phyloP scores from a whole-genome alignment of 2,797 vertebrate species.

The Intellagama lesueurii region DNA sequence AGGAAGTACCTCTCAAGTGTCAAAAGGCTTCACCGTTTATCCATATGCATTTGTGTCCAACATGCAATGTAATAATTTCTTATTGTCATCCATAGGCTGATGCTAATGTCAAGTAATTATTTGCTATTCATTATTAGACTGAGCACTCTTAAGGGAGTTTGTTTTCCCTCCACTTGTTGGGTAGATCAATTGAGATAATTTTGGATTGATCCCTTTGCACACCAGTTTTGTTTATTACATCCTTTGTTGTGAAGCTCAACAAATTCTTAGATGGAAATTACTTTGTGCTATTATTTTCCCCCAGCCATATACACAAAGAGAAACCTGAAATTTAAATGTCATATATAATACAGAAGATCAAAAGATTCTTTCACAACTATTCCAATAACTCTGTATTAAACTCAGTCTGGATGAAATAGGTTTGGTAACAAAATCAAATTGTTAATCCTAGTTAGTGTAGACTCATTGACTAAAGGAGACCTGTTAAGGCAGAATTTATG shows the following conservation, averaged over 20 bases:
- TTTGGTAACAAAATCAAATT: not conserved
- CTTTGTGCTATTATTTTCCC: slow-evolving; percentile 13
- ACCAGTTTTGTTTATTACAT: slow-evolving; percentile 53
- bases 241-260: slow-evolving; percentile 39
- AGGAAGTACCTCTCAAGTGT: slow-evolving; percentile 48
- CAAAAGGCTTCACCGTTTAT: slow-evolving; percentile 54
- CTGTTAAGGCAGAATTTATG: too few relatives aligned
- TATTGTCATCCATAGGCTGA: slow-evolving; percentile 36
- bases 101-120: slow-evolving; percentile 30
- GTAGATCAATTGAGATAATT: slow-evolving; percentile 68
- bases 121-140: slow-evolving; percentile 60
- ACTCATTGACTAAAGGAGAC: too few relatives aligned
- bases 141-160: slow-evolving; percentile 61
- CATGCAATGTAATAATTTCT: slow-evolving; percentile 32
- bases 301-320: not conserved
- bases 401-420: not conserved
- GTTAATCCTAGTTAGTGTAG: too few relatives aligned
- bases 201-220: slow-evolving; percentile 64
- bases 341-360: not conserved
- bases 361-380: not conserved
- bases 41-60: slow-evolving; percentile 42
- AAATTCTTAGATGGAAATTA: slow-evolving; percentile 39
- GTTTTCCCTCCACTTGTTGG: slow-evolving; percentile 57
- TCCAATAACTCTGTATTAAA: not conserved
- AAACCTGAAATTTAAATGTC: slow-evolving; percentile 2